Evolutionary conservation across 2,888 invertebrate genomes (phyloP).

Genomic region (Leuctra nigra): DNA sequence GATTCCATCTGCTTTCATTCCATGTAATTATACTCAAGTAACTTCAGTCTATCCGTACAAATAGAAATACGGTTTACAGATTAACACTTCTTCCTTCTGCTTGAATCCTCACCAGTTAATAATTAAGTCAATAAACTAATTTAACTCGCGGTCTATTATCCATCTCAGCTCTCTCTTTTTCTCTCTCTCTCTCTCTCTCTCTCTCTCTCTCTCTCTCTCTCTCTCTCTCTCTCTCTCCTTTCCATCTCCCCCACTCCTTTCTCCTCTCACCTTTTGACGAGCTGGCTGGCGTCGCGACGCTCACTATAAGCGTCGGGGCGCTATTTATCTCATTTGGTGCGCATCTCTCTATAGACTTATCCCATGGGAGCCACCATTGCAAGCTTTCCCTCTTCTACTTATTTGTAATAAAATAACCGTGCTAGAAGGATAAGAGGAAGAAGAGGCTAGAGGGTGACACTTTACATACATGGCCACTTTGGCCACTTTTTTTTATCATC

Average conservation of each 20-base stretch:
- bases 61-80: neutral
- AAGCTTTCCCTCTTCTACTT: constrained; percentile 6
- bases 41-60: neutral
- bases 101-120: neutral
- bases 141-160: neutral
- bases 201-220: neutral
- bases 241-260: too few relatives aligned
- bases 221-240: neutral
- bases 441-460: neutral
- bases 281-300: neutral
- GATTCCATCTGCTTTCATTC: too few relatives aligned
- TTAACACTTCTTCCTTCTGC: neutral
- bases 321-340: constrained; percentile 17
- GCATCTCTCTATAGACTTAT: constrained; percentile 3
- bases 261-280: neutral
- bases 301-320: neutral
- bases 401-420: constrained; percentile 28
- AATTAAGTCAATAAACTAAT: constrained; percentile 11
- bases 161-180: neutral
- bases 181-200: neutral
- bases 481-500: neutral
- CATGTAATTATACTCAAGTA: too few relatives aligned
- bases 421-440: neutral
- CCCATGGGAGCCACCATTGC: neutral
- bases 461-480: neutral